These are phyloP conservation scores for Nebria ingens DNA, from an alignment of 1,140 invertebrate genomes.

Conservation along the genomic window DNA sequence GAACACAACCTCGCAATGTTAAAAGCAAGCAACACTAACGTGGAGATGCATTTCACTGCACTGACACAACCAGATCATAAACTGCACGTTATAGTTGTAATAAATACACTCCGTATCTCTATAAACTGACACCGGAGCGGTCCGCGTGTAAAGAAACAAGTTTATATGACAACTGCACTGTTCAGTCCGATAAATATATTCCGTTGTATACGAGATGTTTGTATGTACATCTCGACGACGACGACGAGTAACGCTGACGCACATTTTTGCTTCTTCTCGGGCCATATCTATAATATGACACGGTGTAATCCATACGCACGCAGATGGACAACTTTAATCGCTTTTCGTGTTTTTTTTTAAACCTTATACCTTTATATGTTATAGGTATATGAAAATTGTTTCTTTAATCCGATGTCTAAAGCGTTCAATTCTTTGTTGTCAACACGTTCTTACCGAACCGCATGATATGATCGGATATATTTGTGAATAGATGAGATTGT, in stretches of 20 bases:
- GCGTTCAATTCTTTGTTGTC: too few species aligned
- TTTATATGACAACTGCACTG: slow-evolving; percentile 6
- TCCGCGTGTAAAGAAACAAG: slow-evolving; percentile 4
- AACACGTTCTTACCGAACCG: too few species aligned
- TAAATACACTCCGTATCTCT: slow-evolving; percentile 3
- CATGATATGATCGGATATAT: too few species aligned
- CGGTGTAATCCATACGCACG: not conserved
- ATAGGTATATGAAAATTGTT: too few species aligned
- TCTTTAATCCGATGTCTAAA: too few species aligned
- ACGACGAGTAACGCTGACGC: not conserved
- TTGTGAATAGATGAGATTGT: too few species aligned
- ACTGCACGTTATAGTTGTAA: slow-evolving; percentile 2
- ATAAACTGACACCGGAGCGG: slow-evolving; percentile 2
- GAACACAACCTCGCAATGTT: too few species aligned
- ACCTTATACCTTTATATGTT: too few species aligned
- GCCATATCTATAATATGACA: too few species aligned
- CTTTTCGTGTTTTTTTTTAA: too few species aligned
- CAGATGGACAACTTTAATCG: too few species aligned
- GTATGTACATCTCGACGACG: not conserved
- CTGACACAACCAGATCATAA: slow-evolving; percentile 8
- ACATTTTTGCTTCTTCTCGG: not conserved
- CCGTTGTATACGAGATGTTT: too few species aligned
- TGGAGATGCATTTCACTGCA: slow-evolving; percentile 2
- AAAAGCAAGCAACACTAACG: not conserved
- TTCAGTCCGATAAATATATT: not conserved